Percentiles rank a stretch among this genome's conserved stretches.
These are phyloP conservation scores for Hafferia zeledoni DNA, from an alignment of 2,797 vertebrate species.

Conservation along the genomic window DNA sequence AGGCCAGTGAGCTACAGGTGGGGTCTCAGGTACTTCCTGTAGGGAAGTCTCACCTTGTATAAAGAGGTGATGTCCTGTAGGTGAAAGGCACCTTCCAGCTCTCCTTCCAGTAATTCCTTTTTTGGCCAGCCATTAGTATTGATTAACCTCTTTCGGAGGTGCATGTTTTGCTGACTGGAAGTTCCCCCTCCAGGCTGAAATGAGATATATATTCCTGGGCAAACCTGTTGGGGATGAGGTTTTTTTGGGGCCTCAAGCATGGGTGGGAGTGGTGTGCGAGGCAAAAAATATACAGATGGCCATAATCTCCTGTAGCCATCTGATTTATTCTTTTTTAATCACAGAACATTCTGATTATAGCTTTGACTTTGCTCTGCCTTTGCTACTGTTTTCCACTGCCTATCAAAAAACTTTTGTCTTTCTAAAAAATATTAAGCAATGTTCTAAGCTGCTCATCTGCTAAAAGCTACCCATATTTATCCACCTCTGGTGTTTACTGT, in stretches of 20 bases:
- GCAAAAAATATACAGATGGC: constrained; percentile 47
- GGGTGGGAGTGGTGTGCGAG: neutral
- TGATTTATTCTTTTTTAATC: constrained; percentile 65
- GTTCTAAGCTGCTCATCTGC: constrained; percentile 85
- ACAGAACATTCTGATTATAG: constrained; percentile 80
- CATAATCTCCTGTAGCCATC: constrained; percentile 41
- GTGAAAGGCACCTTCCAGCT: neutral
- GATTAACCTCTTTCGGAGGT: neutral
- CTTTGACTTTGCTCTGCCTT: constrained; percentile 84
- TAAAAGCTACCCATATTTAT: constrained; percentile 90
- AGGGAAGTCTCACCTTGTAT: neutral
- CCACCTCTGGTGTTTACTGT: constrained; percentile 79
- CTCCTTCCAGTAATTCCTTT: neutral
- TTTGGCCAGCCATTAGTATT: neutral
- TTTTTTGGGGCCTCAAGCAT: neutral
- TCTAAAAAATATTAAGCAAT: constrained; percentile 84
- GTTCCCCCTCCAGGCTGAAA: neutral
- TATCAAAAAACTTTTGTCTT: constrained; percentile 76
- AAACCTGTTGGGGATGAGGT: neutral
- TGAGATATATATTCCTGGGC: neutral
- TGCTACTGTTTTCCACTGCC: constrained; percentile 81
- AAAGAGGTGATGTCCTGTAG: neutral
- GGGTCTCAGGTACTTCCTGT: accelerated
- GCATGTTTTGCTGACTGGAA: neutral
- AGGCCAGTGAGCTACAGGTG: neutral